A percentile compares a stretch with the other conserved stretches of the same genome.
phyloP scores from a whole-genome alignment of 2,888 invertebrate genomes.

The Limnephilus lunatus region DNA sequence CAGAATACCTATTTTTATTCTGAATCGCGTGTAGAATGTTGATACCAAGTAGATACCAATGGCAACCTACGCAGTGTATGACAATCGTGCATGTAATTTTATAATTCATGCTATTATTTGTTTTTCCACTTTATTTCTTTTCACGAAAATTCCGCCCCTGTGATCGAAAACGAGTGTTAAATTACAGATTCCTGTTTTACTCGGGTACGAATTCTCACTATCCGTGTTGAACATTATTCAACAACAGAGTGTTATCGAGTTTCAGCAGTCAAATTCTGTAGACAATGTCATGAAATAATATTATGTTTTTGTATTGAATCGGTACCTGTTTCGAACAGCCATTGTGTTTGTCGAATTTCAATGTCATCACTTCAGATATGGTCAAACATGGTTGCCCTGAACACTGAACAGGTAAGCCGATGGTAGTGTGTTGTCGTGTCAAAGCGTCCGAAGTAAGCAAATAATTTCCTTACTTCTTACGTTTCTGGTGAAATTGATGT shows the following conservation, averaged over 20 bases:
- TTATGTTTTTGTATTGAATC: not conserved
- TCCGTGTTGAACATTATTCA: not conserved
- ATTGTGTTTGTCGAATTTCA: not conserved
- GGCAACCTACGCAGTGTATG: no score
- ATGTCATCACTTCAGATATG: not conserved
- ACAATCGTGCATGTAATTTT: not conserved
- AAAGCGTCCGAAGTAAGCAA: not conserved
- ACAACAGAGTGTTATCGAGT: not conserved
- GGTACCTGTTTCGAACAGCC: not conserved
- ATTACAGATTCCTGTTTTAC: not conserved
- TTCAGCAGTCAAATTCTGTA: not conserved
- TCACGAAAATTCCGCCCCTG: not conserved
- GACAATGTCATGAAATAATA: no score
- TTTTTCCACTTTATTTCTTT: not conserved
- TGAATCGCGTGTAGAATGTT: no score
- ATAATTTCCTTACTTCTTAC: not conserved
- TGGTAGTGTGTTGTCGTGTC: not conserved
- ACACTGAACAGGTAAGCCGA: not conserved
- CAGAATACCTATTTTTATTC: no score
- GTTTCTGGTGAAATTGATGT: not conserved
- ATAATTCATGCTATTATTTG: not conserved
- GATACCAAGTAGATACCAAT: no score
- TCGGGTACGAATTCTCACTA: not conserved
- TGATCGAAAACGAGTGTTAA: not conserved
- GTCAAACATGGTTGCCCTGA: not conserved